Conservation (phyloP, 2,888 invertebrate genomes). For the Melieria picta region DNA sequence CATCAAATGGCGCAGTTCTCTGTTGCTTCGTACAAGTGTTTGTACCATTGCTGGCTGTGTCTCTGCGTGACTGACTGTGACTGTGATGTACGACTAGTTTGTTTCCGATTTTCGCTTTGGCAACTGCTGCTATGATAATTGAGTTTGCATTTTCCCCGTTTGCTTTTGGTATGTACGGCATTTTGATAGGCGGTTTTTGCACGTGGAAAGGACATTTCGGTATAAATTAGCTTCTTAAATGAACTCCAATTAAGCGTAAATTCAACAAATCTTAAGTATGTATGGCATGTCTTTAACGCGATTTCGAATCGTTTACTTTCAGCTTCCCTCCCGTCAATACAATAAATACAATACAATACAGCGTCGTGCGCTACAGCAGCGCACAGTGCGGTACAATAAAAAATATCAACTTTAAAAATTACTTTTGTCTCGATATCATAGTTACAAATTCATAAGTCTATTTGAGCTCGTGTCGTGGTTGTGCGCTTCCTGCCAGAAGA, state of each 20-base stretch:
- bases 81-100: conserved; percentile 32
- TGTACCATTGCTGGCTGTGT: not conserved
- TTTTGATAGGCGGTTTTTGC: no score
- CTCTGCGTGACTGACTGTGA: not conserved
- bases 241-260: conserved; percentile 10
- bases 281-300: conserved; percentile 55
- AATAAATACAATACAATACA: conserved; percentile 13
- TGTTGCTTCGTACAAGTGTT: no score
- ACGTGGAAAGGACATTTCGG: not conserved
- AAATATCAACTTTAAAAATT: conserved; percentile 43
- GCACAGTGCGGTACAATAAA: conserved; percentile 34
- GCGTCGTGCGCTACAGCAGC: not conserved
- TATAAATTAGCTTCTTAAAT: not conserved
- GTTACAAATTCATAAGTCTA: conserved; percentile 53
- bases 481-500: conserved; percentile 33
- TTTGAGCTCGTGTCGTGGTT: conserved; percentile 59
- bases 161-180: no score
- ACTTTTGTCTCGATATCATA: conserved; percentile 42
- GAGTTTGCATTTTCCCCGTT: conserved; percentile 17
- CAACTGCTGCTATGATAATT: conserved; percentile 37
- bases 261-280: conserved; percentile 44
- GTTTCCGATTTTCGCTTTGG: conserved; percentile 24
- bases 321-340: not conserved
- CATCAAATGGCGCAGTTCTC: no score
- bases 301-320: conserved; percentile 51